Evolutionary conservation across 2,113 vertebrate genomes (phyloP).

Genomic region (Choloepus hoffmanni): DNA sequence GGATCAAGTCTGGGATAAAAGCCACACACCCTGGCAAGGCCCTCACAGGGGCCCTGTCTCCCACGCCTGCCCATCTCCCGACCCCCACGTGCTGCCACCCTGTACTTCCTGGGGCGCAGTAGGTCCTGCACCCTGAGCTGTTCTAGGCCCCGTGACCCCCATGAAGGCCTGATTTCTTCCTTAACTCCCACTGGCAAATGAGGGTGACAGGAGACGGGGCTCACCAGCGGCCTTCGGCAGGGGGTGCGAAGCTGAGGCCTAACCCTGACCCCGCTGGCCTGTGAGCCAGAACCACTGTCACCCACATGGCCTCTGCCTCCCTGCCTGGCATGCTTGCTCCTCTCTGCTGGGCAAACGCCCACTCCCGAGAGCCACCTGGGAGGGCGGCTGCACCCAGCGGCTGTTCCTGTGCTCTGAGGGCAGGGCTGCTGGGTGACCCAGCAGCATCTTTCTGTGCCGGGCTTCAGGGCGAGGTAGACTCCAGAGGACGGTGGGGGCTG

Average conservation of each 20-base stretch:
- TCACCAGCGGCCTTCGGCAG: background rate
- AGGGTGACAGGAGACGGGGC: background rate
- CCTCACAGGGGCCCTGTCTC: background rate
- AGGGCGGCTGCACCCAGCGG: rapidly evolving
- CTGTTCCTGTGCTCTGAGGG: background rate
- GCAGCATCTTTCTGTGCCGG: too few relatives aligned
- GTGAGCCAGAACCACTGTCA: background rate
- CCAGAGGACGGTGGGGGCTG: background rate
- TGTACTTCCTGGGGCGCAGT: too few relatives aligned
- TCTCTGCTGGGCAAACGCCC: background rate
- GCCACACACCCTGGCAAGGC: background rate
- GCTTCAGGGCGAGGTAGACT: background rate
- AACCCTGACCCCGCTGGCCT: rapidly evolving
- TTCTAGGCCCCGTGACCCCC: background rate
- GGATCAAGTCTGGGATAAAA: background rate
- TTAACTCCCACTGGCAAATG: background rate
- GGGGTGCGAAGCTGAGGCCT: background rate
- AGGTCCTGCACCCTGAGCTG: background rate
- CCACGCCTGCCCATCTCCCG: background rate
- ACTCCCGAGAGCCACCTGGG: background rate
- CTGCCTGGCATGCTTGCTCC: background rate
- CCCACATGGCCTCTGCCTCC: background rate
- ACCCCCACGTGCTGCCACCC: too few relatives aligned
- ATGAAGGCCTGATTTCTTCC: too few relatives aligned
- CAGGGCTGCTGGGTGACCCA: background rate